phyloP scores from a whole-genome alignment of 2,797 vertebrate genomes.

The Tokudaia tokunoshimensis region DNA sequence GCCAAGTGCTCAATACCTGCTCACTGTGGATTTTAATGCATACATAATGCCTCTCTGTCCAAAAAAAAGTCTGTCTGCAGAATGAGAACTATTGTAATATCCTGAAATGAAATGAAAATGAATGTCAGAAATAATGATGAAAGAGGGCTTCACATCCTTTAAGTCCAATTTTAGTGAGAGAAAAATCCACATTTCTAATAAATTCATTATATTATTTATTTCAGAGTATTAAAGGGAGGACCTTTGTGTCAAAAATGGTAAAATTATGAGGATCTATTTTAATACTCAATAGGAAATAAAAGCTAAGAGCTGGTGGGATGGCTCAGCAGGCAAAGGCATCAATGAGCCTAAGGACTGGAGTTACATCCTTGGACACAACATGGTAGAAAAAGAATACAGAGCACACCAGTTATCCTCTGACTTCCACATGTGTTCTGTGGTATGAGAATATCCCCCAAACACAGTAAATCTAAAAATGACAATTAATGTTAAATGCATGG shows the following conservation, averaged over 20 bases:
- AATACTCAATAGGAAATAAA: constrained; percentile 4
- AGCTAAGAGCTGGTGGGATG: background rate
- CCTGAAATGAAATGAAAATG: constrained; percentile 71
- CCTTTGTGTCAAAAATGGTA: constrained; percentile 41
- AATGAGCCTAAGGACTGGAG: background rate
- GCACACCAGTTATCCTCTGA: background rate
- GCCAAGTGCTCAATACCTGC: background rate
- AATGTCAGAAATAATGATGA: constrained; percentile 72
- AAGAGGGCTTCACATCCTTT: constrained; percentile 31
- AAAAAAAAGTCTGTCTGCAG: constrained; percentile 51
- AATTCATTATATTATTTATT: constrained; percentile 54
- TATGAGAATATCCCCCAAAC: background rate
- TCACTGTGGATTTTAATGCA: constrained; percentile 66
- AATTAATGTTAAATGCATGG: background rate
- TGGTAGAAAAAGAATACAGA: too few relatives aligned
- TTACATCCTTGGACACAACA: too few relatives aligned
- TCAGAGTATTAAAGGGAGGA: background rate
- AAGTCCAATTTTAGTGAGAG: constrained; percentile 61
- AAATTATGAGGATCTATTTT: constrained; percentile 2
- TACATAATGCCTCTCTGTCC: constrained; percentile 20
- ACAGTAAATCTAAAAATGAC: background rate
- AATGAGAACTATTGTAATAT: constrained; percentile 68
- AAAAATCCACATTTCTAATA: constrained; percentile 59
- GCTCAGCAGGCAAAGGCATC: background rate
- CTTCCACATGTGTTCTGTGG: background rate